phyloP scores from a whole-genome alignment of 2,888 invertebrate genomes.

The Morpho deidamia region DNA sequence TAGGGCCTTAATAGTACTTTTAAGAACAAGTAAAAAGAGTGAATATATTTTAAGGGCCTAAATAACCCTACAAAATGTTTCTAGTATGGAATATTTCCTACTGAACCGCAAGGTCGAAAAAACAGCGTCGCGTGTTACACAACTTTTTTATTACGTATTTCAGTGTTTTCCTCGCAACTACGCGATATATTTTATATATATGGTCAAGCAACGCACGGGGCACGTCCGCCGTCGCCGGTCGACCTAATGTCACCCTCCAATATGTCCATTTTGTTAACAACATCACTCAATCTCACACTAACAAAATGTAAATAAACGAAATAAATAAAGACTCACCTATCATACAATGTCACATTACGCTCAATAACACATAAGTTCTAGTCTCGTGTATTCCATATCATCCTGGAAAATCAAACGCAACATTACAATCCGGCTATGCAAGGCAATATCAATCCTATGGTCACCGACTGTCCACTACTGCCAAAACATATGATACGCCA shows the following conservation, averaged over 20 bases:
- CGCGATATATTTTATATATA: conserved; percentile 32
- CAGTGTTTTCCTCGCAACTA: conserved; percentile 28
- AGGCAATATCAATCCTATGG: conserved; percentile 75
- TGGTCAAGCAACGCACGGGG: conserved; percentile 37
- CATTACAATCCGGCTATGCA: conserved; percentile 72
- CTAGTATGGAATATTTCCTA: conserved; percentile 37
- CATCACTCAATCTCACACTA: conserved; percentile 47
- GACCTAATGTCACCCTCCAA: conserved; percentile 52
- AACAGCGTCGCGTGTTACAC: conserved; percentile 60
- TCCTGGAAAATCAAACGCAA: conserved; percentile 70
- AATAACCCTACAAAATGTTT: conserved; percentile 15
- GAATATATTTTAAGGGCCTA: background rate
- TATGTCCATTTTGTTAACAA: conserved; percentile 64
- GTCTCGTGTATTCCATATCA: conserved; percentile 68
- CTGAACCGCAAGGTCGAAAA: conserved; percentile 44
- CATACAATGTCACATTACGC: conserved; percentile 79
- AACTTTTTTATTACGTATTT: conserved; percentile 41
- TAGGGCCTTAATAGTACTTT: too few relatives aligned
- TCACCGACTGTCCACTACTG: conserved; percentile 66
- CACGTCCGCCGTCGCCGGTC: conserved; percentile 46
- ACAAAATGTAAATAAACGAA: conserved; percentile 71
- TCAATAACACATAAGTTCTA: conserved; percentile 72
- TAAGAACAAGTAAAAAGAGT: background rate
- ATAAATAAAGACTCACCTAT: conserved; percentile 65
- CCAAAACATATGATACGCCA: conserved; percentile 77